Evolutionary conservation across 2,888 invertebrate genomes (phyloP), one percentile per base, ranked within the genome.

Genomic region (Meliscaeva auricollis): DNA sequence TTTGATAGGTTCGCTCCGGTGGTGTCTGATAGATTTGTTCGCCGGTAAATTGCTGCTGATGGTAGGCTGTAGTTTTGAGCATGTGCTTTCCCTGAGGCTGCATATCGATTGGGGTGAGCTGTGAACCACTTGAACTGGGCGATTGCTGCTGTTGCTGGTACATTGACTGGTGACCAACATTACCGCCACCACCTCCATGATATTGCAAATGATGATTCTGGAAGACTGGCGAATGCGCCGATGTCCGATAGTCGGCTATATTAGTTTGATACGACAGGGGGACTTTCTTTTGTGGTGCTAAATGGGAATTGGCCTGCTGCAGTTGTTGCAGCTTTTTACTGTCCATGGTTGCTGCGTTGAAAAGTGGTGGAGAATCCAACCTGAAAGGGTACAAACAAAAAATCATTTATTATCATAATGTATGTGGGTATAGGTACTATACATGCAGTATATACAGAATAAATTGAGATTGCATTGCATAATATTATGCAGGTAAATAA

Each of bases 331-430:
- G 94, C 91, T 93, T 94, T 91, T 95, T 95, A 91, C 94, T 94
- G 92, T 95, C 95, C 95, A 95, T 95, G 91, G 93, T 93, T 90
- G 93, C 93, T 89, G 93, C 93, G 91, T 92, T 93, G 90, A 94
- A 94, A 88, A 94, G 93, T 90, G 94, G 94, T 88, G 95, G 95
- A 90, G 95, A 95, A 91, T 95, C 95, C 93, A 96, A 94, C 95
- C 96, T 96, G 93, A 22, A 89, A 88, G 26, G 38, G 3, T 7
- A 38, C 3, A 38, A 2, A 38, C 9, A 38, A 1, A 38, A 38
- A 38, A 38, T 38, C 11, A 38, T 38, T 26, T 3, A 9, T 38
- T 9, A 38, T 9, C 9, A 11, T 6, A 38, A 38, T 38, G 38
- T 6, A 38, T 6, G 35, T 32, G 32, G 6, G 35, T 35, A n/a